Percentiles rank a stretch among this genome's conserved stretches.
Evolutionary conservation across 2,113 vertebrate genomes (phyloP).

Genomic region (Delphinapterus leucas): DNA sequence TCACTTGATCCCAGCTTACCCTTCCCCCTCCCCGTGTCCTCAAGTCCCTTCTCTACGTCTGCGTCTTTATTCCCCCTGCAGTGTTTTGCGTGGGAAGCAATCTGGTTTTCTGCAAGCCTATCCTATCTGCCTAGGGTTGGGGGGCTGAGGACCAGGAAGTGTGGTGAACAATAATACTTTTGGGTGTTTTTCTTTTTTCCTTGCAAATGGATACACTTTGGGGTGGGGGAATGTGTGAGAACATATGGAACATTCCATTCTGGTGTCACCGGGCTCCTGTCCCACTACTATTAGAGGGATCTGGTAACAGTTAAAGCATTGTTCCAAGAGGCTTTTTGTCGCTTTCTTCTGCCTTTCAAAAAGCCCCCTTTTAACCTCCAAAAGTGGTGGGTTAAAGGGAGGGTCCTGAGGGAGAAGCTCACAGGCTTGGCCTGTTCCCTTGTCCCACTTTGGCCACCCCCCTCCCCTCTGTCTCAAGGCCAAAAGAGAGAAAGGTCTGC

Average conservation of each 20-base stretch:
- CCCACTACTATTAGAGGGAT: neutral
- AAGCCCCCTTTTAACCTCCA: neutral
- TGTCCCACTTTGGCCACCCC: neutral
- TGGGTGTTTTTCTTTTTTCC: neutral
- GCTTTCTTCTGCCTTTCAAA: neutral
- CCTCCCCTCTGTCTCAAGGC: neutral
- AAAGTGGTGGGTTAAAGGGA: neutral
- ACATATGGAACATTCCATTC: conserved; percentile 44
- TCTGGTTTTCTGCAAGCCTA: neutral
- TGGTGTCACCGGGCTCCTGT: neutral
- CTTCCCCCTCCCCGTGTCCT: too few species aligned
- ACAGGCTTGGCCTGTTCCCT: neutral
- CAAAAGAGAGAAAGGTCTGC: neutral
- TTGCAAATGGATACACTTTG: neutral
- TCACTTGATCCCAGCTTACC: too few species aligned
- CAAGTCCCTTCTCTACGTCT: too few species aligned
- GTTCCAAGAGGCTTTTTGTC: neutral
- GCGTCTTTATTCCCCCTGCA: too few species aligned
- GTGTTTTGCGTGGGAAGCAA: neutral
- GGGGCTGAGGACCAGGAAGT: neutral
- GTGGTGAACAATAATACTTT: neutral
- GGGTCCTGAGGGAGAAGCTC: neutral
- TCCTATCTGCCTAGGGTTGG: too few species aligned
- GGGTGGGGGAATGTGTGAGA: neutral
- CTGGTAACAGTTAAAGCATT: neutral